These are phyloP conservation scores for Callocephalon fimbriatum DNA, from an alignment of 2,113 vertebrate genomes.

Conservation along the genomic window DNA sequence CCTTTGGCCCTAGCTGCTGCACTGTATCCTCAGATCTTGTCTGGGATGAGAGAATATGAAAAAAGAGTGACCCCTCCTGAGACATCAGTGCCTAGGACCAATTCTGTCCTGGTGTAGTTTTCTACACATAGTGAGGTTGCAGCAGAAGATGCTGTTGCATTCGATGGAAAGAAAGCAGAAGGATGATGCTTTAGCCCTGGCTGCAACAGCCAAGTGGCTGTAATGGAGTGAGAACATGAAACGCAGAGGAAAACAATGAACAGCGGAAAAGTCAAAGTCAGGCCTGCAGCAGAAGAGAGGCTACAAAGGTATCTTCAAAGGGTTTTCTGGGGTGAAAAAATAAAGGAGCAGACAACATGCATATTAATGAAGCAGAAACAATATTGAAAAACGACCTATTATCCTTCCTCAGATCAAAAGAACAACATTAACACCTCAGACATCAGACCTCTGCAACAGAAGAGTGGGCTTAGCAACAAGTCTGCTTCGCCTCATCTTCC, in stretches of 20 bases:
- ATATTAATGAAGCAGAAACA: slow-evolving; percentile 75
- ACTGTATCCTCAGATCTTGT: background rate
- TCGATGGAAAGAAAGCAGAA: background rate
- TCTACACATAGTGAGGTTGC: background rate
- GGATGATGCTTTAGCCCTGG: background rate
- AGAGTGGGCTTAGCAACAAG: slow-evolving; percentile 1
- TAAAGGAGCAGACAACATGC: slow-evolving; percentile 48
- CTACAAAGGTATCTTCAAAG: slow-evolving; percentile 75
- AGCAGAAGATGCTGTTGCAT: background rate
- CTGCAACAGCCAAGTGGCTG: background rate
- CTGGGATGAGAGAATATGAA: background rate
- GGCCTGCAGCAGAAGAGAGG: slow-evolving; percentile 53
- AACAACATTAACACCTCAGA: slow-evolving; percentile 68
- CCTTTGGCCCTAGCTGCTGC: background rate
- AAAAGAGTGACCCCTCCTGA: background rate
- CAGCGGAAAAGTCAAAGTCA: slow-evolving; percentile 54
- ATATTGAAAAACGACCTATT: slow-evolving; percentile 74
- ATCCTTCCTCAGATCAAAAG: slow-evolving; percentile 73
- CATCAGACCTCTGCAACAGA: slow-evolving; percentile 36
- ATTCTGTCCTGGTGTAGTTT: background rate
- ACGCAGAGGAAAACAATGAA: slow-evolving; percentile 39
- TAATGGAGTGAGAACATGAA: background rate
- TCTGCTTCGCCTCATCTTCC: background rate
- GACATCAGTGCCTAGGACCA: background rate
- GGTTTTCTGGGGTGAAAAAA: slow-evolving; percentile 1